Percentiles rank a stretch among this genome's conserved stretches.
phyloP scores from a whole-genome alignment of 2,888 invertebrate species.

The Diloba caeruleocephala region DNA sequence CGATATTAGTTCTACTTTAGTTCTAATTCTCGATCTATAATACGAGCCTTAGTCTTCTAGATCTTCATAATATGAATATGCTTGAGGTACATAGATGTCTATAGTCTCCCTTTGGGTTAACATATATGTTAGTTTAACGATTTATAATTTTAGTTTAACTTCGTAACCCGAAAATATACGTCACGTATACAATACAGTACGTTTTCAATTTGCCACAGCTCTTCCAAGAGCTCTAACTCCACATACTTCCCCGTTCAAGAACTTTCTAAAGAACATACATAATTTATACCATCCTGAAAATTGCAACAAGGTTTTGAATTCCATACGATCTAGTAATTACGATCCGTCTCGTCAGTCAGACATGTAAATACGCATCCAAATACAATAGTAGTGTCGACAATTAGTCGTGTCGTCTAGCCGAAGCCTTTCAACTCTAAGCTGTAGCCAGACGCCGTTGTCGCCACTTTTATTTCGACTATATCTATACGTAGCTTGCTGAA shows the following conservation, averaged over 20 bases:
- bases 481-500: constrained; percentile 49
- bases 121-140: too few relatives aligned
- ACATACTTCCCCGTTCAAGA: too few relatives aligned
- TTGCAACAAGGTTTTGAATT: constrained; percentile 6
- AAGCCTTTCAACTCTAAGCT: constrained; percentile 84
- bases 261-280: neutral
- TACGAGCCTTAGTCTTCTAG: too few relatives aligned
- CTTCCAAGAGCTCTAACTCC: too few relatives aligned
- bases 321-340: constrained; percentile 12
- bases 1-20: too few relatives aligned
- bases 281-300: neutral
- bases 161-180: too few relatives aligned
- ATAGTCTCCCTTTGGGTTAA: constrained; percentile 11
- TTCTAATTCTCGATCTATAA: too few relatives aligned
- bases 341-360: constrained; percentile 23
- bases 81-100: too few relatives aligned
- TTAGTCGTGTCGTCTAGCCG: constrained; percentile 82
- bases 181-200: too few relatives aligned
- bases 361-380: constrained; percentile 62
- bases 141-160: too few relatives aligned
- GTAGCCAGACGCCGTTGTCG: constrained; percentile 77
- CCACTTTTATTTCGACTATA: constrained; percentile 81
- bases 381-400: constrained; percentile 75
- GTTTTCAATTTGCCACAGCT: too few relatives aligned
- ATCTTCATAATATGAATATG: too few relatives aligned